Evolutionary conservation across 2,113 vertebrate species (phyloP).

Genomic region (Pycnonotus jocosus): DNA sequence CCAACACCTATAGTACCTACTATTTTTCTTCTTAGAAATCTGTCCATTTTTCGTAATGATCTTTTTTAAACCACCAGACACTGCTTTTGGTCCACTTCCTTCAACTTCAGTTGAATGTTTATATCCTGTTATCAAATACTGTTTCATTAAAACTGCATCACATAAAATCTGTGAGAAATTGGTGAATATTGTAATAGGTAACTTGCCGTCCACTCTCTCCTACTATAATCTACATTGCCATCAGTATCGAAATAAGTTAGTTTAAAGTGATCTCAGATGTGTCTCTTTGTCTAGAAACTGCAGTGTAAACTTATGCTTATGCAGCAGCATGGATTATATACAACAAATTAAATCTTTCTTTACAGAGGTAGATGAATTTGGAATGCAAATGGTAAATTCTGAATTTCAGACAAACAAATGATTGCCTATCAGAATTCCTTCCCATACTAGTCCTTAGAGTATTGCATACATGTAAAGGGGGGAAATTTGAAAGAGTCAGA

Average conservation of each 20-base stretch:
- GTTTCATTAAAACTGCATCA: neutral
- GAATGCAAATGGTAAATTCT: constrained; percentile 29
- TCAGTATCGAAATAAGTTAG: neutral
- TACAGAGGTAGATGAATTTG: neutral
- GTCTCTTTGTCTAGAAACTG: neutral
- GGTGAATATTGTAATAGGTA: neutral
- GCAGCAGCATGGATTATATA: neutral
- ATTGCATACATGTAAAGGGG: neutral
- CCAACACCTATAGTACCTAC: neutral
- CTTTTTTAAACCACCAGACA: neutral
- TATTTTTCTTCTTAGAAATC: neutral
- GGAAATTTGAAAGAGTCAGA: constrained; percentile 10
- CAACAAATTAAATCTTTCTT: neutral
- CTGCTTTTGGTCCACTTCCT: neutral
- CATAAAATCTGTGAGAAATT: neutral
- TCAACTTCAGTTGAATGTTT: neutral
- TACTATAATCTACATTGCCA: neutral
- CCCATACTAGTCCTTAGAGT: constrained; percentile 25
- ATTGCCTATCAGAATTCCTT: constrained; percentile 25
- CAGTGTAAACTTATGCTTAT: neutral
- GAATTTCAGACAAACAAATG: constrained; percentile 40
- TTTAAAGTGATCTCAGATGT: neutral
- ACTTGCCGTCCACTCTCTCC: neutral
- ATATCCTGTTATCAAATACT: neutral
- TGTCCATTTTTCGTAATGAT: neutral